Percentiles rank a stretch among this genome's conserved stretches.
phyloP scores from a whole-genome alignment of 1,140 invertebrate genomes.

The Sycophaga agraensis region DNA sequence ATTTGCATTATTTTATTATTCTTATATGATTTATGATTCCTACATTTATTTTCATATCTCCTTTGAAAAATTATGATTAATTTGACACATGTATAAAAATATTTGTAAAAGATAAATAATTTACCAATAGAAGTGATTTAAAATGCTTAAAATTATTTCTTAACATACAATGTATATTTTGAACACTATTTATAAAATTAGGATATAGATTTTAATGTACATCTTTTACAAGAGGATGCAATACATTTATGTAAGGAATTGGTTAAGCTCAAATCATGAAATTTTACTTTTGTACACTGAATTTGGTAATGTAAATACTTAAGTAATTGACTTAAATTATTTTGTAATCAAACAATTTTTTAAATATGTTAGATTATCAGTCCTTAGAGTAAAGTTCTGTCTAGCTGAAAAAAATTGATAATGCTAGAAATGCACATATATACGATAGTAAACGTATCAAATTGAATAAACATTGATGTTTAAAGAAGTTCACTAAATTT shows the following conservation, averaged over 20 bases:
- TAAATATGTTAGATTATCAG: constrained; percentile 41
- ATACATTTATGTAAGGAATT: too few species aligned
- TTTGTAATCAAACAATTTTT: constrained; percentile 39
- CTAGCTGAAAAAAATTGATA: constrained; percentile 16
- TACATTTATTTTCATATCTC: constrained; percentile 3
- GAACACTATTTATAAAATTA: constrained; percentile 6
- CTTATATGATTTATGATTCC: constrained; percentile 21
- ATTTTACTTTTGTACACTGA: constrained; percentile 36
- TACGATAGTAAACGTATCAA: background rate
- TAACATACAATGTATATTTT: background rate
- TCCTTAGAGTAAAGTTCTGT: constrained; percentile 31
- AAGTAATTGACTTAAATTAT: constrained; percentile 35
- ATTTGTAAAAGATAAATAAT: constrained; percentile 14
- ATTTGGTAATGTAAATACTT: constrained; percentile 29
- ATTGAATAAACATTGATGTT: background rate
- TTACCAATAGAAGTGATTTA: constrained; percentile 9
- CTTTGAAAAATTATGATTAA: constrained; percentile 7
- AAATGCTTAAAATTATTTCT: constrained; percentile 26
- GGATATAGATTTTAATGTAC: background rate
- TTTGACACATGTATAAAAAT: constrained; percentile 19
- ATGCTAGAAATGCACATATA: background rate
- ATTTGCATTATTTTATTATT: constrained; percentile 35
- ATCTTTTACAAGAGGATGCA: too few species aligned
- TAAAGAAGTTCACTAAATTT: background rate
- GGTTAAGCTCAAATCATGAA: too few species aligned